Evolutionary conservation across 2,888 invertebrate species (phyloP), one percentile per base, ranked within the genome.

Genomic region (Tenthredo distinguenda): DNA sequence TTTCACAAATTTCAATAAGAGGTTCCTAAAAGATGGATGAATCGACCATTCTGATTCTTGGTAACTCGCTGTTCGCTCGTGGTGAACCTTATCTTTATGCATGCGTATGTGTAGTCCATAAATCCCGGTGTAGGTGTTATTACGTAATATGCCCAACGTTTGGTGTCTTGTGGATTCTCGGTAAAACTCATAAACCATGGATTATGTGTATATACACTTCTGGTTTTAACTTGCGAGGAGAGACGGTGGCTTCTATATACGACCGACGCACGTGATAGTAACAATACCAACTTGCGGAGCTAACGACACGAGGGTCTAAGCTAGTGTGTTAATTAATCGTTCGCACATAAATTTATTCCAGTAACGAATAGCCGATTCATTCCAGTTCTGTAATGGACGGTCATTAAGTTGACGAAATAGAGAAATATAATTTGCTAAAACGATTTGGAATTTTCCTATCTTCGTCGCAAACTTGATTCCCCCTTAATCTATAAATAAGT

Each of bases 381-480:
- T 62, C 62, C 81, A 58, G 81, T 81, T 40, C n/a, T 81, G 55
- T 81, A 81, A 58, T 81, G 58, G 31, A 62, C 62, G 81, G n/a
- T 81, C 81, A 47, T 81, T 62, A 81, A 62, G 40, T 62, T 40
- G 40, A 47, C 58, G 81, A 58, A 81, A 81, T 26, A 55, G 15
- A 77, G 55, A 77, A 77, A 50, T 55, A 77, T 55, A 77, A 77
- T 50, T 77, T 55, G 77, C 31, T 18, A 62, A 81, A 81, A 81
- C 81, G 62, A 81, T 62, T 81, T 81, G 81, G 81, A 65, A 81
- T 81, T 81, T 81, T 81, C 81, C 81, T 62, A 21, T 50, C 77
- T 74, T 43, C n/a, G 43, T 12, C 77, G 18, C 31, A 77, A 50
- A 77, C 77, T 77, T 77, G 50, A 74, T 43, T 74, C 74, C 43